phyloP scores from a whole-genome alignment of 2,888 invertebrate genomes.

The Incurvaria masculella region DNA sequence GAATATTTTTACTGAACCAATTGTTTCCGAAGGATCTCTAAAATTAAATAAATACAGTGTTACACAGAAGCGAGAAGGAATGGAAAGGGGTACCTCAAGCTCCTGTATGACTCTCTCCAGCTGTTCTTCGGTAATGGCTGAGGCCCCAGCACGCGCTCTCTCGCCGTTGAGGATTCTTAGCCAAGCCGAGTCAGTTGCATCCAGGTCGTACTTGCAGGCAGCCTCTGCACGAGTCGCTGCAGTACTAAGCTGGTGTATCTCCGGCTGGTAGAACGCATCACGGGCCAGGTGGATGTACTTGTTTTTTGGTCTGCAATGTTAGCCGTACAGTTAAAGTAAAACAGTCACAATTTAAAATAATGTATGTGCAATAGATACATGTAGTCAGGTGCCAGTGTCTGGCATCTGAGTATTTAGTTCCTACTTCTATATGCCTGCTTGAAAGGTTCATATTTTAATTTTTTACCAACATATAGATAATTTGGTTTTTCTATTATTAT shows the following conservation, averaged over 20 bases:
- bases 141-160: constrained; percentile 71
- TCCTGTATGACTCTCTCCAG: constrained; percentile 91
- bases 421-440: too few relatives aligned
- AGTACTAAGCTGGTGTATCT: constrained; percentile 81
- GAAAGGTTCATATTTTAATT: too few relatives aligned
- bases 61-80: too few relatives aligned
- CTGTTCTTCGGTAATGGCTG: constrained; percentile 78
- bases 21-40: too few relatives aligned
- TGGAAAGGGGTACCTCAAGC: constrained; percentile 82
- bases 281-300: constrained; percentile 89
- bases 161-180: constrained; percentile 84
- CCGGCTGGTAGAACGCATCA: constrained; percentile 80
- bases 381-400: too few relatives aligned
- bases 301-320: constrained; percentile 79
- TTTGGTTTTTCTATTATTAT: too few relatives aligned
- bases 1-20: too few relatives aligned
- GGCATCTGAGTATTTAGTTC: too few relatives aligned
- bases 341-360: constrained; percentile 1
- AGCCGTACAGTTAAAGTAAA: too few relatives aligned
- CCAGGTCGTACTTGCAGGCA: constrained; percentile 93
- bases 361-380: too few relatives aligned
- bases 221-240: constrained; percentile 88
- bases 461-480: too few relatives aligned
- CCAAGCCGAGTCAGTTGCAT: constrained; percentile 92
- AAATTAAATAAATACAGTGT: too few relatives aligned